A percentile compares a stretch with the other conserved stretches of the same genome.
These are phyloP conservation scores for Selenia dentaria DNA, from an alignment of 2,888 invertebrate species.

Conservation along the genomic window DNA sequence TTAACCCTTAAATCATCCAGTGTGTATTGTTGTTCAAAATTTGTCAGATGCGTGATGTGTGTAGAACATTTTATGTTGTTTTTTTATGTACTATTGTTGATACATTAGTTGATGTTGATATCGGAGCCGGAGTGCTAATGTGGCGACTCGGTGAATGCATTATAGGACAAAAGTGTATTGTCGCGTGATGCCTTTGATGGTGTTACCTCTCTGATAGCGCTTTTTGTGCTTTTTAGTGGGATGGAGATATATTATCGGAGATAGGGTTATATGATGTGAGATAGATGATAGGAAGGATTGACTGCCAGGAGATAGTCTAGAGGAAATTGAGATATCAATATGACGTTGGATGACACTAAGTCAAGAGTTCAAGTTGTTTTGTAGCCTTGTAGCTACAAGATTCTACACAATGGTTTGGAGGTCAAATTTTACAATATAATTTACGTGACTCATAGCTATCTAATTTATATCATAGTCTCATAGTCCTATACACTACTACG, in stretches of 20 bases:
- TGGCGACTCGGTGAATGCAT: slow-evolving; percentile 40
- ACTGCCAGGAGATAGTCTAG: slow-evolving; percentile 17
- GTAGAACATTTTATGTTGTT: slow-evolving; percentile 55
- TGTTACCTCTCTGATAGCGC: slow-evolving; percentile 33
- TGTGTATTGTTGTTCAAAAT: slow-evolving; percentile 72
- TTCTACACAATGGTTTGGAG: too few relatives aligned
- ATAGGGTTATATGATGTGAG: slow-evolving; percentile 18
- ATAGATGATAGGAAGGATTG: slow-evolving; percentile 23
- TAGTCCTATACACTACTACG: too few relatives aligned
- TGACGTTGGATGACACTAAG: too few relatives aligned
- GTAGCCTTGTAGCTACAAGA: too few relatives aligned
- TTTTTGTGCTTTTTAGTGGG: slow-evolving; percentile 16
- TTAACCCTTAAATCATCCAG: slow-evolving; percentile 76
- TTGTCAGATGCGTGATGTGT: slow-evolving; percentile 79
- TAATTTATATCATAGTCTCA: too few relatives aligned
- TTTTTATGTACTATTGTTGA: slow-evolving; percentile 51
- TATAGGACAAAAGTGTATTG: slow-evolving; percentile 45
- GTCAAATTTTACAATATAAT: too few relatives aligned
- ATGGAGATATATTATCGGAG: slow-evolving; percentile 21
- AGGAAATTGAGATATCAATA: slow-evolving; percentile 5
- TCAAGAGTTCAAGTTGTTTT: too few relatives aligned
- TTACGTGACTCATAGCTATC: too few relatives aligned
- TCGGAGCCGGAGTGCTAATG: slow-evolving; percentile 61
- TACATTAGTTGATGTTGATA: slow-evolving; percentile 63
- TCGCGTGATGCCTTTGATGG: slow-evolving; percentile 35